Percentiles rank a stretch among this genome's conserved stretches.
Conservation (phyloP, 2,113 vertebrate species). For the Coptodon rendalli region DNA sequence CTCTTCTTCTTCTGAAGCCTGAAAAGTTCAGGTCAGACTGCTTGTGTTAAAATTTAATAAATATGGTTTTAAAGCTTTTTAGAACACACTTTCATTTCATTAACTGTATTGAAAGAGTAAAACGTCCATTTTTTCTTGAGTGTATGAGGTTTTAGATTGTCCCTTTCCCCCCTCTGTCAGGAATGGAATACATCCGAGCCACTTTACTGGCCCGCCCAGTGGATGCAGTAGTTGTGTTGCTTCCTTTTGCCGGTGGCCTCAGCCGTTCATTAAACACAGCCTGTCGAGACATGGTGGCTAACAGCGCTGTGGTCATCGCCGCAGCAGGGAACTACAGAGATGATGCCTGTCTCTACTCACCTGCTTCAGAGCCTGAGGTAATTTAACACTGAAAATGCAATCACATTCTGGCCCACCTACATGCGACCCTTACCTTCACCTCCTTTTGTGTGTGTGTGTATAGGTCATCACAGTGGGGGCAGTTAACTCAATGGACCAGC, state of each 20-base stretch:
- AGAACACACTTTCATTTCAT: not conserved
- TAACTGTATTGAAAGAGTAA: not conserved
- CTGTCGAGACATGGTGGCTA: conserved; percentile 64
- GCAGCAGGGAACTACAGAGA: conserved; percentile 86
- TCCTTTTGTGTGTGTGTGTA: not conserved
- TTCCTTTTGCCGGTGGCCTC: conserved; percentile 75
- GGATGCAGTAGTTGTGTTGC: conserved; percentile 60
- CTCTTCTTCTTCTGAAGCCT: not conserved
- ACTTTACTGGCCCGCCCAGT: conserved; percentile 43
- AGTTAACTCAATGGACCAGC: conserved; percentile 78
- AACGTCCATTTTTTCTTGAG: not conserved
- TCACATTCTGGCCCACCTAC: not conserved
- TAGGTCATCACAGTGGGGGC: conserved; percentile 89
- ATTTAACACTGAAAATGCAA: not conserved
- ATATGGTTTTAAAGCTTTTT: not conserved
- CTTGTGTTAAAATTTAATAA: not conserved
- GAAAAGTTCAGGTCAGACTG: not conserved
- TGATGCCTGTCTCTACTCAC: conserved; percentile 83
- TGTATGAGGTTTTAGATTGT: not conserved
- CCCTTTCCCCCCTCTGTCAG: conserved; percentile 44
- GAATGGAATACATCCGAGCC: conserved; percentile 77
- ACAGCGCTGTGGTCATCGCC: conserved; percentile 67
- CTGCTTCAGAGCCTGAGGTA: conserved; percentile 84
- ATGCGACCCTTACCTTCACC: not conserved
- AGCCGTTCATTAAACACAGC: conserved; percentile 77